Evolutionary conservation across 2,113 vertebrate species (phyloP).

Genomic region (Chionodraco myersi): DNA sequence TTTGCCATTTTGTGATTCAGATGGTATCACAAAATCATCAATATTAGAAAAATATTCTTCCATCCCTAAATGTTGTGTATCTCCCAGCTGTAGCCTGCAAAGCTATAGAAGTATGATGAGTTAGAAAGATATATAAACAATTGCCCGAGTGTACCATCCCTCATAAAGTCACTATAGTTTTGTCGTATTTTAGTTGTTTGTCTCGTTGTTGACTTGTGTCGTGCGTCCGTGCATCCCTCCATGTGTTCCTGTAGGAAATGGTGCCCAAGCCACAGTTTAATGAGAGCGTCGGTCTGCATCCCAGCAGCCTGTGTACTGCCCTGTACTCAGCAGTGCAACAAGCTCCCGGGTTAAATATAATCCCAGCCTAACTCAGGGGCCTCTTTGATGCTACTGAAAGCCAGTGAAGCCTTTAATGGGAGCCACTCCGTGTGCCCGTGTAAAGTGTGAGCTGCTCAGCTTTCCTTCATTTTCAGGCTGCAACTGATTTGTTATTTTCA

Average conservation of each 20-base stretch:
- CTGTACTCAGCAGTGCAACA: constrained; percentile 62
- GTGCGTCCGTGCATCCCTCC: constrained; percentile 15
- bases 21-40: not conserved
- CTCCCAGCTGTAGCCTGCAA: not conserved
- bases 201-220: constrained; percentile 39
- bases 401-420: constrained; percentile 82
- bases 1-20: not conserved
- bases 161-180: not conserved
- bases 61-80: not conserved
- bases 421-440: constrained; percentile 67
- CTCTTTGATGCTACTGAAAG: constrained; percentile 83
- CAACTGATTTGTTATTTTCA: constrained; percentile 75
- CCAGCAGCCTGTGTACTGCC: constrained; percentile 62
- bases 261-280: constrained; percentile 71
- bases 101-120: not conserved
- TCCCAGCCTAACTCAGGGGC: constrained; percentile 76
- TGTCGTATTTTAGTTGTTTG: not conserved
- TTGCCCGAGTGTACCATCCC: too few relatives aligned
- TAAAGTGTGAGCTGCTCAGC: constrained; percentile 67
- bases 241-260: constrained; percentile 60
- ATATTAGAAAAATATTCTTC: not conserved
- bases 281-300: constrained; percentile 59
- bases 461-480: constrained; percentile 62
- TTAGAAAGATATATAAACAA: not conserved
- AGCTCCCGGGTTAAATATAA: constrained; percentile 81